These are phyloP conservation scores for Parauchenoglanis ngamensis DNA, from an alignment of 2,797 vertebrate species.

Conservation along the genomic window DNA sequence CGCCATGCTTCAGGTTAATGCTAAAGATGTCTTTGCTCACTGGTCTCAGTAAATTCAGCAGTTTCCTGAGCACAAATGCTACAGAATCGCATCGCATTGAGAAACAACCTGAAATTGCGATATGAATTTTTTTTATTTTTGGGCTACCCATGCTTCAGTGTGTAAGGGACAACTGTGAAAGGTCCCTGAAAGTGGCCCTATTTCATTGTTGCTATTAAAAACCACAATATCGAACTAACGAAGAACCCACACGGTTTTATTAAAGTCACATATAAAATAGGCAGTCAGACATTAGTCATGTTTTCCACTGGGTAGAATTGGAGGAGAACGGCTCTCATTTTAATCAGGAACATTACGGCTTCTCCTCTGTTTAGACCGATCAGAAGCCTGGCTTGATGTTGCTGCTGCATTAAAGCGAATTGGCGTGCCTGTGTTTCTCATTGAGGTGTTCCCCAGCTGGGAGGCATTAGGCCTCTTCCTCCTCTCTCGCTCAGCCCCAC, in stretches of 20 bases:
- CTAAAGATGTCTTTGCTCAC: background rate
- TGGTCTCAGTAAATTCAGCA: background rate
- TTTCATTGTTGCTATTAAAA: slow-evolving; percentile 1
- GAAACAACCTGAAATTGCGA: background rate
- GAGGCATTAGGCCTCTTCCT: slow-evolving; percentile 72
- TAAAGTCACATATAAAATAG: slow-evolving; percentile 22
- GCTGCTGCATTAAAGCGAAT: background rate
- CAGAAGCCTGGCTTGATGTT: background rate
- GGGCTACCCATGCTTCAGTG: background rate
- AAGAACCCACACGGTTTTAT: slow-evolving; percentile 24
- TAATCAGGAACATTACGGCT: slow-evolving; percentile 40
- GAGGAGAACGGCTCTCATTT: background rate
- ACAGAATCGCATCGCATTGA: background rate
- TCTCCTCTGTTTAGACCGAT: slow-evolving; percentile 8
- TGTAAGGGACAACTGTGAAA: background rate
- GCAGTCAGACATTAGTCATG: slow-evolving; percentile 47
- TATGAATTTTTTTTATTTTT: background rate
- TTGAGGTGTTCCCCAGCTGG: slow-evolving; percentile 75
- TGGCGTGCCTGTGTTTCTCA: slow-evolving; percentile 60
- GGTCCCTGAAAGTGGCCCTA: background rate
- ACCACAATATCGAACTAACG: background rate
- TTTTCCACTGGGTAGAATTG: slow-evolving; percentile 45
- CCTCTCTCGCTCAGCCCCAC: slow-evolving; percentile 26
- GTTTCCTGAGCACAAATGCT: background rate
- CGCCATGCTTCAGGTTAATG: background rate